These are phyloP conservation scores for Macropodus opercularis DNA, from an alignment of 2,797 vertebrate genomes.

Conservation along the genomic window DNA sequence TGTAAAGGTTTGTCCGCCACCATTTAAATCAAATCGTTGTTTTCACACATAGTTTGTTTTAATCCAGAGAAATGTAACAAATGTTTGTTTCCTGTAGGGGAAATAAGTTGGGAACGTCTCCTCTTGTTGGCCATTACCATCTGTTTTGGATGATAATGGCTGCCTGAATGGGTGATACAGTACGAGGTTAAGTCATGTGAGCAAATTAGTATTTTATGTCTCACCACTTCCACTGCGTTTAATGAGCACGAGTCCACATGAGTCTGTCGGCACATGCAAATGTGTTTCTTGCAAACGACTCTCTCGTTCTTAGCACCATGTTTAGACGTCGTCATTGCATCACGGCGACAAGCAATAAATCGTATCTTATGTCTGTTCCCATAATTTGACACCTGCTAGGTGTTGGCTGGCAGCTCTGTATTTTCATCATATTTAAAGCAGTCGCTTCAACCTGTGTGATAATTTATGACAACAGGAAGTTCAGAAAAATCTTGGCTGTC, in stretches of 20 bases:
- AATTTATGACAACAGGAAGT: neutral
- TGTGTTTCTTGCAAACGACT: slow-evolving; percentile 14
- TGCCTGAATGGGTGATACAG: too few relatives aligned
- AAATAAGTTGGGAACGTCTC: neutral
- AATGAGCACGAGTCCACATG: slow-evolving; percentile 12
- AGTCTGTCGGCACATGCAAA: too few relatives aligned
- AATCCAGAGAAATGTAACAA: neutral
- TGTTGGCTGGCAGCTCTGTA: neutral
- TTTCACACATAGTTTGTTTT: too few relatives aligned
- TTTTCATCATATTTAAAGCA: neutral
- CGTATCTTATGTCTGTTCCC: neutral
- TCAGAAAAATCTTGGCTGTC: neutral
- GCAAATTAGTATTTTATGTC: slow-evolving; percentile 12
- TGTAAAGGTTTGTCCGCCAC: neutral
- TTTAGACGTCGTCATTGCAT: neutral
- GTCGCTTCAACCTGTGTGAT: neutral
- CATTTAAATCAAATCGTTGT: too few relatives aligned
- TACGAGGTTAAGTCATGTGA: slow-evolving; percentile 7
- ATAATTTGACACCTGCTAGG: neutral
- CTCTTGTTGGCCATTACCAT: slow-evolving; percentile 2
- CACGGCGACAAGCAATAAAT: neutral
- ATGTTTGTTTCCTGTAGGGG: neutral
- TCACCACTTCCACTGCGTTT: neutral
- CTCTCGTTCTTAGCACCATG: neutral
- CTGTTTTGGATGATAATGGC: neutral